A percentile compares a stretch with the other conserved stretches of the same genome.
phyloP scores from a whole-genome alignment of 2,888 invertebrate species.

The Celastrina argiolus region DNA sequence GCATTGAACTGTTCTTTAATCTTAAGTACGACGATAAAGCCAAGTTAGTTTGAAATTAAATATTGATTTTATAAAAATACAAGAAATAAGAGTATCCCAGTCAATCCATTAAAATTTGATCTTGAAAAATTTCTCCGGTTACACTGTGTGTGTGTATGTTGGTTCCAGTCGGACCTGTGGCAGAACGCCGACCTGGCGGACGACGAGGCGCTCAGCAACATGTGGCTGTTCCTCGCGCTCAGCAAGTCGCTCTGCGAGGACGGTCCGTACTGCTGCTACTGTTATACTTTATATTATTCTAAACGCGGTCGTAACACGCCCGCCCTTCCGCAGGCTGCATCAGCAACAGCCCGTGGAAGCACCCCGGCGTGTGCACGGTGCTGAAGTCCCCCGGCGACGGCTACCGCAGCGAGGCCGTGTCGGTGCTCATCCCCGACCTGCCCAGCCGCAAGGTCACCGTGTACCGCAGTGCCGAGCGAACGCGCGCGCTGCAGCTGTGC shows the following conservation, averaged over 20 bases:
- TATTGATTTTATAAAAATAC: too few species aligned
- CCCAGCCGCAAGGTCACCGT: slow-evolving; percentile 69
- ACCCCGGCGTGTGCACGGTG: slow-evolving; percentile 80
- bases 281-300: not conserved
- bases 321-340: slow-evolving; percentile 59
- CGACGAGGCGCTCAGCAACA: slow-evolving; percentile 84
- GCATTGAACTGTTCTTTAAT: too few species aligned
- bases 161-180: slow-evolving; percentile 81
- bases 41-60: too few species aligned
- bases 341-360: slow-evolving; percentile 75
- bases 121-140: too few species aligned
- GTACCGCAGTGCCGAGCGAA: slow-evolving; percentile 83
- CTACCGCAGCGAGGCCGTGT: slow-evolving; percentile 80
- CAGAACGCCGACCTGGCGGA: slow-evolving; percentile 89
- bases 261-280: slow-evolving; percentile 43
- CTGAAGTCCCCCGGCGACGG: slow-evolving; percentile 62
- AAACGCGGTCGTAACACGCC: not conserved
- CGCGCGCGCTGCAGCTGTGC: slow-evolving; percentile 89
- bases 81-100: too few species aligned
- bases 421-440: slow-evolving; percentile 81
- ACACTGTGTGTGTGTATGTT: too few species aligned
- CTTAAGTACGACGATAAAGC: too few species aligned
- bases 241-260: slow-evolving; percentile 84
- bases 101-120: too few species aligned
- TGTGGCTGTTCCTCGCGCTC: slow-evolving; percentile 91